A percentile compares a stretch with the other conserved stretches of the same genome.
Conservation (phyloP, 37 sponge, comb jelly and placozoan species). For the Spongilla lacustris region DNA sequence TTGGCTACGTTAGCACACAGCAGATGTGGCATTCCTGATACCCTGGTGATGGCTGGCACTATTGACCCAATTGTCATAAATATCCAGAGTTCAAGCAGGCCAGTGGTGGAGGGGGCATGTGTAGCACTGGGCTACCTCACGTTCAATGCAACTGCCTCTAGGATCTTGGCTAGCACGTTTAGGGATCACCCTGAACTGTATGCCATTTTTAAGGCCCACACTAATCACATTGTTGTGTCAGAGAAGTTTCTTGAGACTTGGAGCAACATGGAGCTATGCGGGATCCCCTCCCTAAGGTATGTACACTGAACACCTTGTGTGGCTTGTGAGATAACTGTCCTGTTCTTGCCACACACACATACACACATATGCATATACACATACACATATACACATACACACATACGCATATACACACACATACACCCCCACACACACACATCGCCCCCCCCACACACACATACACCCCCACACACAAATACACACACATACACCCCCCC, state of each 20-base stretch:
- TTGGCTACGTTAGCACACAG: conserved; percentile 68
- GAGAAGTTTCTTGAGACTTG: conserved; percentile 55
- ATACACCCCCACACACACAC: conserved; percentile 10
- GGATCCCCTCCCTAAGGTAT: conserved; percentile 67
- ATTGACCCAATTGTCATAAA: conserved; percentile 62
- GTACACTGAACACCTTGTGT: background rate
- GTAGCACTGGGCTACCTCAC: conserved; percentile 84
- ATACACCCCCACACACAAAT: conserved; percentile 2
- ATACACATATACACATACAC: no score
- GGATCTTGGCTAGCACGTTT: conserved; percentile 65
- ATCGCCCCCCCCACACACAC: background rate
- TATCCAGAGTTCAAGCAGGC: conserved; percentile 35
- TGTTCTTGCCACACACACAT: no score
- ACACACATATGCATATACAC: no score
- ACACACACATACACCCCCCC: conserved; percentile 6
- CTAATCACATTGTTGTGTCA: conserved; percentile 38
- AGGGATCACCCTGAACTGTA: conserved; percentile 71
- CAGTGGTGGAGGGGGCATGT: conserved; percentile 55
- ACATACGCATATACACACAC: conserved; percentile 6
- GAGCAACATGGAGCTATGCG: conserved; percentile 26
- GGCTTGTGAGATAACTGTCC: no score
- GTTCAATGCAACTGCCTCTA: conserved; percentile 54
- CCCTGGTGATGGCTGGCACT: conserved; percentile 74
- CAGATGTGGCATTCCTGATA: conserved; percentile 57
- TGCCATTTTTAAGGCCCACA: conserved; percentile 35